A percentile compares a stretch with the other conserved stretches of the same genome.
Conservation (phyloP, 2,888 invertebrate genomes). For the Idaea straminata region DNA sequence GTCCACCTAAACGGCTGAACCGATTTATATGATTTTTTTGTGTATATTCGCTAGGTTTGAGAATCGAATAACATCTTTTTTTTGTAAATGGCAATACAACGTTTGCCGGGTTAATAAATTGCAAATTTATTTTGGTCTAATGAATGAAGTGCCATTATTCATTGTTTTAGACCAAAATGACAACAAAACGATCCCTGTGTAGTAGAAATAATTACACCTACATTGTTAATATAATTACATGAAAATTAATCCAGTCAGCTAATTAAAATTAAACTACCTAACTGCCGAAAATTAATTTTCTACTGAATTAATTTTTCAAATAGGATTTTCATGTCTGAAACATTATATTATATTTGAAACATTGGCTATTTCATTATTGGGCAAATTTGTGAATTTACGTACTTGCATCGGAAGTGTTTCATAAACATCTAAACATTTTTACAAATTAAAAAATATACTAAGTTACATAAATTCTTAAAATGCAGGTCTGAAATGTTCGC, state of each 20-base stretch:
- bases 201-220: background rate
- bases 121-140: too few species aligned
- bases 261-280: background rate
- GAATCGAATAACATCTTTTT: too few species aligned
- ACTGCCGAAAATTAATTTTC: background rate
- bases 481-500: conserved; percentile 54
- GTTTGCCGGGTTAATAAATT: too few species aligned
- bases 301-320: background rate
- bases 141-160: background rate
- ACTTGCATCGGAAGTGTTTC: conserved; percentile 38
- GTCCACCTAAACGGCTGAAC: too few species aligned
- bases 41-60: too few species aligned
- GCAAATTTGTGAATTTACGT: conserved; percentile 25
- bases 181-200: background rate
- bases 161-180: background rate
- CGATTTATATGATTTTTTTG: too few species aligned
- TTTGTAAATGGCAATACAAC: too few species aligned
- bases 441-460: conserved; percentile 48
- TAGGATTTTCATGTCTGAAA: background rate
- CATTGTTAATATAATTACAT: background rate
- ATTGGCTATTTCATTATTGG: conserved; percentile 24
- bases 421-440: conserved; percentile 64
- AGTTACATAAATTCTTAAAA: conserved; percentile 67
- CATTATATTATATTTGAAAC: background rate
- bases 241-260: background rate